Evolutionary conservation across 1,140 invertebrate species (phyloP).

Genomic region (Drosophila lacteicornis): DNA sequence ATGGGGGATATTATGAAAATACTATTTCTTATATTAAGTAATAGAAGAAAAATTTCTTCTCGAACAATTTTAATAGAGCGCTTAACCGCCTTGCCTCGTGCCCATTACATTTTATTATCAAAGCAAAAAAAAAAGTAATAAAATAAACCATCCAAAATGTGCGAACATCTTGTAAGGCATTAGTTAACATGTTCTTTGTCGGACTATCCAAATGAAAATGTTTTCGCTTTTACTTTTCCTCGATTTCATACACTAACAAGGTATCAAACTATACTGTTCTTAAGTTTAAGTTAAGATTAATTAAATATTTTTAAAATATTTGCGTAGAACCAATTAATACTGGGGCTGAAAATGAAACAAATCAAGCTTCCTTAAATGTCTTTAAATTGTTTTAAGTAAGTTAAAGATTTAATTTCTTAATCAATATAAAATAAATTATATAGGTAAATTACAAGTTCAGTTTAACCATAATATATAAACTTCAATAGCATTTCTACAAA

Average conservation of each 20-base stretch:
- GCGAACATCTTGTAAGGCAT: constrained; percentile 33
- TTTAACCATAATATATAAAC: not conserved
- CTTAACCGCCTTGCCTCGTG: not conserved
- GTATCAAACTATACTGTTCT: not conserved
- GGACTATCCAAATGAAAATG: constrained; percentile 46
- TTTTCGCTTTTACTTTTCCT: constrained; percentile 21
- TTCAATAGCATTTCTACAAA: not conserved
- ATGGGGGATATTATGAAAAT: not conserved
- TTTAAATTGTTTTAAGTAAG: too few relatives aligned
- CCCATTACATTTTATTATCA: constrained; percentile 44
- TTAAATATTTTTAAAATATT: not conserved
- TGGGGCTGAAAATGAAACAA: too few relatives aligned
- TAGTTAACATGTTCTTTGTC: constrained; percentile 28
- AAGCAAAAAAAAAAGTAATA: not conserved
- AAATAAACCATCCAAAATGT: constrained; percentile 29
- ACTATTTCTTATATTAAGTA: not conserved
- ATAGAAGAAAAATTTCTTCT: not conserved
- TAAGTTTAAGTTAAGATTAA: too few relatives aligned
- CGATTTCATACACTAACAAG: not conserved
- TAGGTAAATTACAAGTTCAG: too few relatives aligned
- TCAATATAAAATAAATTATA: too few relatives aligned
- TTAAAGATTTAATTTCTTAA: too few relatives aligned
- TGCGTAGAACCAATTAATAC: not conserved
- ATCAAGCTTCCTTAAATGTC: too few relatives aligned
- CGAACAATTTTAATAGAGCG: constrained; percentile 6